Evolutionary conservation across 2,888 invertebrate species (phyloP), one percentile per base, ranked within the genome.

Genomic region (Dynastes hyllus): DNA sequence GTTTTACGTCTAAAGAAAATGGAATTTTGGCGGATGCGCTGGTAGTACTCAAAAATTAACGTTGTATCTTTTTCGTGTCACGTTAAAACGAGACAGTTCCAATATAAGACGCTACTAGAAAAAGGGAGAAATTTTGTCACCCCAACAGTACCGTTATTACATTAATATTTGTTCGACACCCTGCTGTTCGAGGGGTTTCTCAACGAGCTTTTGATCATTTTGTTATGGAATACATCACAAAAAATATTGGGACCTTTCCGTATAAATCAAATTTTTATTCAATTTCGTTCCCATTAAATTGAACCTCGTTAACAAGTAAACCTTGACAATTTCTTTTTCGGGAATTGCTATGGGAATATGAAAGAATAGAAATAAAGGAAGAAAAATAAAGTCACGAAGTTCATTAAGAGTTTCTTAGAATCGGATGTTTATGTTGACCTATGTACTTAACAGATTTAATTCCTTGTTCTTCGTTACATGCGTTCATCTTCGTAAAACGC

Each of bases 201-300:
- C 61, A 61, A 27, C 29, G 11, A 27, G 61, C 61, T 27, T 29
- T 61, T 61, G 61, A 61, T 61, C 29, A 61, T 61, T 61, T 61
- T 61, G 61, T 61, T 61, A 61, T 3, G 61, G 61, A 61, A 61
- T 61, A 61, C 61, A 61, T 61, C 61, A 61, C 61, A 29, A 61
- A 61, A 29, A n/a, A 16, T 53, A 53, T 27, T 27, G 8, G 29
- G 22, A 2, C 29, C n/a, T 53, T 53, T 5, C 6, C 5, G 2
- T 27, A 27, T 22, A 32, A 32, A 27, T 61, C n/a, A 61, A 29
- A 61, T 61, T 61, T 61, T 61, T 61, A 61, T 27, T 61, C 16
- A 11, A 61, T 61, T 29, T 61, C 22, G 22, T 27, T 8, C 29
- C 61, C 11, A 61, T 61, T 61, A 61, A 61, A 61, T 27, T 61